Base-by-base conservation (phyloP, 2,888 invertebrate genomes). In the Tanypteryx hageni region DNA sequence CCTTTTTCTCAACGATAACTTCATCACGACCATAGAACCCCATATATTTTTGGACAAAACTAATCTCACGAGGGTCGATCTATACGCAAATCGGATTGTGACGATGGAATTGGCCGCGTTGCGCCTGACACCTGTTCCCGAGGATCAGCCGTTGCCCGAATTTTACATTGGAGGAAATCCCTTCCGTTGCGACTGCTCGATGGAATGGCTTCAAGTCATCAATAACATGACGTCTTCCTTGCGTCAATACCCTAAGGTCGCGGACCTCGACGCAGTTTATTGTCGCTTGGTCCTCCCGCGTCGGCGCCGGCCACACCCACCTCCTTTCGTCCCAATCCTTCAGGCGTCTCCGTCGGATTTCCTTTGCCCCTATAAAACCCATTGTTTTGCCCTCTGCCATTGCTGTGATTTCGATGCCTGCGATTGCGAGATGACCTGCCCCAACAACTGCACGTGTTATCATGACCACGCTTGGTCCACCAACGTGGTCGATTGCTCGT, bases 341-440 rank as follows among this genome's bases (percentile, higher is more conserved):
- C 98, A 98, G 94, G 98, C 98, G 61, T 97, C 98, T 95, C 97
- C 98, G 0, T 97, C 98, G 92, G 98, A 98, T 95, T 99, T 99
- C 95, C 96, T 99, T 94, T 99, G 99, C 96, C 97, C 97, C 93
- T 99, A 99, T 95, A 97, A 97, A 95, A 97, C 98, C 81, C 98
- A 99, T 95, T 99, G 99, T 95, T 99, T 98, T 95, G 98, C 99
- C 18, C 96, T 98, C 93, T 99, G 99, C 94, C 98, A 98, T 95
- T 99, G 99, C 96, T 99, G 99, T 95, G 98, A 99, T 95, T 99
- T 98, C 95, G 99, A 98, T 95, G 98, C 98, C 92, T 99, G 99
- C 96, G 99, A 99, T 95, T 99, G 99, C 96, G 98, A 99, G 96
- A 99, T 99, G 98, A 98, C 98, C 93, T 99, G 99, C 95, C 99